phyloP scores from a whole-genome alignment of 2,888 invertebrate species.

The Trilocha varians region DNA sequence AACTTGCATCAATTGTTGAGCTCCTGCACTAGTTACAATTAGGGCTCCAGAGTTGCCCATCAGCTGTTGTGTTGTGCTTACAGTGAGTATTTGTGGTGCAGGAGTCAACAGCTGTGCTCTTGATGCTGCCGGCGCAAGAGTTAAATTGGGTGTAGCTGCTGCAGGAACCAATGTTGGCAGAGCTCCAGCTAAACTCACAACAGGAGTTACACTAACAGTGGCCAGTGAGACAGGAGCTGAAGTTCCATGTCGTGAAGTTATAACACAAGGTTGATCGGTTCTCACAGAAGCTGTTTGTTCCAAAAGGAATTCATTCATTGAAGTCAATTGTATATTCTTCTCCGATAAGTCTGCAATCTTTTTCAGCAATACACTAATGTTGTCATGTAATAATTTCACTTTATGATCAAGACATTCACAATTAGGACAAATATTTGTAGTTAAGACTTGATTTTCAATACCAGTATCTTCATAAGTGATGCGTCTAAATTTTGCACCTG shows the following conservation, averaged over 20 bases:
- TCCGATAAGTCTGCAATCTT: slow-evolving; percentile 60
- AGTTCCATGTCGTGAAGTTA: slow-evolving; percentile 61
- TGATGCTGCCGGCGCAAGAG: slow-evolving; percentile 59
- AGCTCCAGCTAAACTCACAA: slow-evolving; percentile 60
- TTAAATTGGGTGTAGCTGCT: slow-evolving; percentile 49
- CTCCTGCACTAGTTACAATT: slow-evolving; percentile 66
- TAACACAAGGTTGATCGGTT: slow-evolving; percentile 59
- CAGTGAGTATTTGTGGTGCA: slow-evolving; percentile 61
- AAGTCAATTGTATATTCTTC: slow-evolving; percentile 59
- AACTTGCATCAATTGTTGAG: slow-evolving; percentile 66
- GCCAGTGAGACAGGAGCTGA: slow-evolving; percentile 64
- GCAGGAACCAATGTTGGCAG: slow-evolving; percentile 57
- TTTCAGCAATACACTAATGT: slow-evolving; percentile 61
- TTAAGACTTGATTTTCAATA: slow-evolving; percentile 43
- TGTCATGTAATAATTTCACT: slow-evolving; percentile 60
- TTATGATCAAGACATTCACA: slow-evolving; percentile 58
- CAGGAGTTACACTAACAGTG: slow-evolving; percentile 64
- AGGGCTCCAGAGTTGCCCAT: slow-evolving; percentile 63
- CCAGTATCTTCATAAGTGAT: slow-evolving; percentile 44
- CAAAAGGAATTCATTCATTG: slow-evolving; percentile 66
- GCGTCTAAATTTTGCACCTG: slow-evolving; percentile 57
- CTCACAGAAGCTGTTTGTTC: slow-evolving; percentile 57
- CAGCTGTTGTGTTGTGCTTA: slow-evolving; percentile 64
- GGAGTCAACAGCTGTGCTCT: slow-evolving; percentile 60
- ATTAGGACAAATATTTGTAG: slow-evolving; percentile 40